Evolutionary conservation across 2,797 vertebrate species (phyloP), one percentile per base, ranked within the genome.

Genomic region (Tadarida brasiliensis): DNA sequence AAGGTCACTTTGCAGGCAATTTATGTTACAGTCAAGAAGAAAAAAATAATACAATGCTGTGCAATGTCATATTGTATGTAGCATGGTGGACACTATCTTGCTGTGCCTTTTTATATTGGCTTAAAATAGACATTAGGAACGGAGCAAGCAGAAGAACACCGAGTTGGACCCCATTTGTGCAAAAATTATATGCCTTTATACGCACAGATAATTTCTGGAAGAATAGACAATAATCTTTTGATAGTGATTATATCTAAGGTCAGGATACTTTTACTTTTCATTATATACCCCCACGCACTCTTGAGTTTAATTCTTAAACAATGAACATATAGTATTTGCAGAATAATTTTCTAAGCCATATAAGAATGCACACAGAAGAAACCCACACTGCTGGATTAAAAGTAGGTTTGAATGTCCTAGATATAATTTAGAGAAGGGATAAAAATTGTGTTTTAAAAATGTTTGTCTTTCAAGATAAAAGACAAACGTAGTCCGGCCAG

Each of bases 1-100:
- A 98, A 98, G 98, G 97, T 98, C 98, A 98, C 90, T 98, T 98
- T 39, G 92, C 96, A 97, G 96, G 56, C 87, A 94, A 89, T 97
- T 97, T 98, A 97, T 97, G 85, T 74, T 85, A 84, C 4, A 93
- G 67, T 74, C 78, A 71, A 80, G 88, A 95, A 97, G 85, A 94
- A 77, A 96, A 90, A 71, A 84, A 56, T 77, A 82, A 76, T 71
- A n/a, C 8, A 73, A 87, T 67, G 49, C 57, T 76, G 33, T 87
- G 71, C 94, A 89, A 95, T 93, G 92, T 54, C 85, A 85, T 22
- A 12, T 24, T 91, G 65, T n/a, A 76, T 94, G 68, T 22, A 89
- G 54, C 11, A 24, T 65, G 17, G 68, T 39, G 20, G 85, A 61
- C 39, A 71, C 51, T 80, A 22, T 63, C 71, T 56, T 86, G 71